Base-by-base conservation (phyloP, 2,797 vertebrate genomes). In the Lutjanus campechanus region DNA sequence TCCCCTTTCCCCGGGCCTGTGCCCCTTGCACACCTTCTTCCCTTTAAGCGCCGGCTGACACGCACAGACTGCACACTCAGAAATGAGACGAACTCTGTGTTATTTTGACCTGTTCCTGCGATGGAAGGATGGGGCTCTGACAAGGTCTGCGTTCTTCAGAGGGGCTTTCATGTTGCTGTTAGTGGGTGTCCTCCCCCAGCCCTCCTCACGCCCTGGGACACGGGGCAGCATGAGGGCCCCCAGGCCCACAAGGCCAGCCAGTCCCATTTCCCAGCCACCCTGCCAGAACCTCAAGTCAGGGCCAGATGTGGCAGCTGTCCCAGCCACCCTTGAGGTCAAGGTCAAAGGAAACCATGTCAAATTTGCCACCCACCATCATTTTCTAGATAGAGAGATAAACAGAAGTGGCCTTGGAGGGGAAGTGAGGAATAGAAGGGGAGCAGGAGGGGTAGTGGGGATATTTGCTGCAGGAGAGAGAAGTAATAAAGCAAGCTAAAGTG, bases 221-320 rank as follows among this genome's bases (percentile, higher is more conserved):
- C 22, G 56, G 89, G 88, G 84, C 83, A 79, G 75, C 74, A 67
- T 59, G 64, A 88, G 85, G 84, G 82, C 84, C 91, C 85, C 88
- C 73, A 82, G 91, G 88, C 89, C 80, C 84, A 93, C 91, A 95
- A 91, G 90, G 88, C 87, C 83, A 90, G 73, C 79, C 82, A 85
- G 79, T 85, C 89, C 85, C 75, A 81, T 90, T 93, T 94, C 90
- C 89, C 91, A 93, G 84, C 91, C 92, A 92, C 91, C 91, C 91
- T 90, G 86, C 82, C 88, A 91, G 91, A 93, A 81, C 81, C 88
- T 86, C 77, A 86, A 88, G 92, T 92, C 86, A 93, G 81, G 92
- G 90, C 95, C 95, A 96, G 95, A 96, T 96, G 95, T 95, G 92
- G 85, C 93, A 95, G 92, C 91, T 93, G 92, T 88, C 71, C 88